Evolutionary conservation across 1,140 invertebrate species (phyloP), one percentile per base, ranked within the genome.

Genomic region (Zaprionus nigranus): DNA sequence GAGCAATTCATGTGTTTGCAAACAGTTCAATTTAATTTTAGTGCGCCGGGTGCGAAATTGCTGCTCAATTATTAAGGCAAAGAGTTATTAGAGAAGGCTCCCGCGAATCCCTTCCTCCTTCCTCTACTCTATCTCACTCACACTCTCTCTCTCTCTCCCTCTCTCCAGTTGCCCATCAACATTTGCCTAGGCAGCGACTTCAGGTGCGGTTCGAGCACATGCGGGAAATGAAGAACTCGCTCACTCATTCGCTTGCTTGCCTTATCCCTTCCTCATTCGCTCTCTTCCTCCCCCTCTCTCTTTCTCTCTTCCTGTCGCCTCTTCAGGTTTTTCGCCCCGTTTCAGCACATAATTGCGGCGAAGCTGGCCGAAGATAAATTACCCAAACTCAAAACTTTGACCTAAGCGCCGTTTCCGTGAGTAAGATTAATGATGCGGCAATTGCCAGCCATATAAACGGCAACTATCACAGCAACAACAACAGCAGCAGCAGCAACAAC

Each of bases 21-120:
- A 90, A 88, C 85, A 88, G 81, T 88, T 90, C 84, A 88, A 88
- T 88, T 90, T 90, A 88, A 88, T 81, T 88, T 88, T 88, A 90
- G 84, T 88, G 85, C 84, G 81, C 64, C 75, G 67, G 78, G 85
- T 86, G 84, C 83, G 81, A 90, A 90, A 84, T 90, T 88, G 84
- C 85, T 88, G 74, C 51, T 88, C 67, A 88, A 88, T 88, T 81
- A 88, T 88, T 90, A 60, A 87, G 74, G 57, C 70, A 70, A 75
- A 78, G 85, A 88, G 84, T 88, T 88, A 88, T 88, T 90, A 90
- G 74, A 78, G 63, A 46, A 24, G 60, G 51, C 0, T n/a, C 24
- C 53, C 22, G 20, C 53, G 22, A 12, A 26, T 6, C 17, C 17
- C 24, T 2, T 12, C 6, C 51, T 60, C 1, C 28, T 28, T 1